A percentile compares a stretch with the other conserved stretches of the same genome.
Conservation (phyloP, 2,888 invertebrate genomes). For the Coleophora deauratella region DNA sequence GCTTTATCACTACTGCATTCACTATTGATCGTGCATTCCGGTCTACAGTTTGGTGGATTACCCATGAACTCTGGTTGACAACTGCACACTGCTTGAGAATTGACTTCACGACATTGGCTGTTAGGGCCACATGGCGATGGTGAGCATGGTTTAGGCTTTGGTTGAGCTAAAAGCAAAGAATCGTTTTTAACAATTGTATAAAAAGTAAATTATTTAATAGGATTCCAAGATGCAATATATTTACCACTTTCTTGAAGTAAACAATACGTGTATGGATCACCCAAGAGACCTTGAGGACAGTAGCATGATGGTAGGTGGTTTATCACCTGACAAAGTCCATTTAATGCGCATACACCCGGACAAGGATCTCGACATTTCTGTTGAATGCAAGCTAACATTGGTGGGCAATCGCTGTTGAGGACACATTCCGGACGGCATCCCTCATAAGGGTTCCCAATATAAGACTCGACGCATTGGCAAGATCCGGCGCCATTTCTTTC, state of each 20-base stretch:
- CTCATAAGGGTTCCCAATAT: constrained; percentile 61
- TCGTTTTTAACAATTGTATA: no score
- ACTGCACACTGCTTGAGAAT: constrained; percentile 81
- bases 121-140: constrained; percentile 89
- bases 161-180: constrained; percentile 37
- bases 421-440: constrained; percentile 89
- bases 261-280: constrained; percentile 81
- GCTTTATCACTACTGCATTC: constrained; percentile 85
- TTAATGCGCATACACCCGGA: constrained; percentile 81
- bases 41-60: constrained; percentile 84
- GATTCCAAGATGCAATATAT: no score
- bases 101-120: constrained; percentile 79
- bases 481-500: constrained; percentile 79
- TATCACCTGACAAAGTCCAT: constrained; percentile 82
- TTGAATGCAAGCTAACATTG: constrained; percentile 81
- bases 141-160: constrained; percentile 71
- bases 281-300: constrained; percentile 79
- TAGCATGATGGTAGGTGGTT: constrained; percentile 84
- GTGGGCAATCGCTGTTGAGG: constrained; percentile 84
- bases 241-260: constrained; percentile 16
- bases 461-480: constrained; percentile 79
- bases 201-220: no score
- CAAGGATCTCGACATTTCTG: constrained; percentile 87
- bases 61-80: constrained; percentile 83
- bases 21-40: constrained; percentile 86